Percentiles rank a stretch among this genome's conserved stretches.
phyloP scores from a whole-genome alignment of 1,140 invertebrate genomes.

The Riptortus pedestris region DNA sequence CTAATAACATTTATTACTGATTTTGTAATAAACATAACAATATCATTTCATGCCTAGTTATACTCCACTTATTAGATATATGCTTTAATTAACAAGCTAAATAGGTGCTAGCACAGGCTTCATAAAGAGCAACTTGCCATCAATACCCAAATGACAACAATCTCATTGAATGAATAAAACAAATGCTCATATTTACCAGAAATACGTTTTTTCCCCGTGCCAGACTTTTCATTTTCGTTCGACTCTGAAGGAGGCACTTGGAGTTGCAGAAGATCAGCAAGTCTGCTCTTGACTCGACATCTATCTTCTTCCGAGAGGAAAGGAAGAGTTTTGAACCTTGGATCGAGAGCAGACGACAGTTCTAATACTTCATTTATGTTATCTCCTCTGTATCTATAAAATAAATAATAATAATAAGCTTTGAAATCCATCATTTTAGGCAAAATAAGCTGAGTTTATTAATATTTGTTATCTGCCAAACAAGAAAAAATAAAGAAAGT shows the following conservation, averaged over 20 bases:
- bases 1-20: too few species aligned
- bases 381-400: slow-evolving; percentile 37
- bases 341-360: slow-evolving; percentile 44
- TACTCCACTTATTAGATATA: too few species aligned
- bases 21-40: too few species aligned
- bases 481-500: not conserved
- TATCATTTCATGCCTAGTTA: too few species aligned
- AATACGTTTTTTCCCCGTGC: not conserved
- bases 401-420: not conserved
- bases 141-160: too few species aligned
- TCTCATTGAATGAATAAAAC: not conserved
- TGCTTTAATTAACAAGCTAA: too few species aligned
- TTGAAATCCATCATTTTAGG: not conserved
- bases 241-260: slow-evolving; percentile 24
- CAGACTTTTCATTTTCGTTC: not conserved
- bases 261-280: slow-evolving; percentile 41
- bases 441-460: not conserved
- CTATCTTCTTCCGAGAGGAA: slow-evolving; percentile 42
- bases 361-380: slow-evolving; percentile 40
- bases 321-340: slow-evolving; percentile 43
- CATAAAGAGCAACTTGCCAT: too few species aligned
- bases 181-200: not conserved
- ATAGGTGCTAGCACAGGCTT: too few species aligned
- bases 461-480: too few species aligned
- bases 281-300: slow-evolving; percentile 36